phyloP scores from a whole-genome alignment of 2,797 vertebrate genomes.

The Clamator glandarius region DNA sequence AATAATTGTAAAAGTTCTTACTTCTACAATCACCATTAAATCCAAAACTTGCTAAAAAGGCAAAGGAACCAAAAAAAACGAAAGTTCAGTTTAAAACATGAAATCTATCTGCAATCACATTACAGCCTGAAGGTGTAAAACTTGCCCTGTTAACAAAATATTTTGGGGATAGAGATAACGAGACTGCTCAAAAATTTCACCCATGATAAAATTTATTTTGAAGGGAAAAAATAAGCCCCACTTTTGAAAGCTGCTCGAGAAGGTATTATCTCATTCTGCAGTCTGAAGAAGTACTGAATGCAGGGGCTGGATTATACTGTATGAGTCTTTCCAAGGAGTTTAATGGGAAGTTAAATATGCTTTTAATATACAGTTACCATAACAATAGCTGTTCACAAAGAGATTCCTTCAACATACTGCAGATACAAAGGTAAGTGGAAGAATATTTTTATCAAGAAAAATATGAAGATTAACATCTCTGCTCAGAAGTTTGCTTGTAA shows the following conservation, averaged over 20 bases:
- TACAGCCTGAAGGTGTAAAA: not conserved
- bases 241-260: not conserved
- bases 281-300: not conserved
- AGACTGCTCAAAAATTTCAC: not conserved
- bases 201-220: not conserved
- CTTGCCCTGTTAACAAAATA: not conserved
- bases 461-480: not conserved
- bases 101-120: not conserved
- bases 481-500: not conserved
- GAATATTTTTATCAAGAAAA: not conserved
- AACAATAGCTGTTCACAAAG: constrained; percentile 49
- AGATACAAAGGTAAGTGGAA: not conserved
- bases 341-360: constrained; percentile 42
- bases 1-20: not conserved
- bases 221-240: not conserved
- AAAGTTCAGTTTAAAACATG: not conserved
- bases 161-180: not conserved
- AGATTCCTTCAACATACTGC: not conserved
- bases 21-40: not conserved
- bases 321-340: not conserved
- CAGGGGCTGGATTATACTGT: not conserved
- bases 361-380: constrained; percentile 65
- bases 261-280: constrained; percentile 1
- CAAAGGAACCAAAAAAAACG: not conserved
- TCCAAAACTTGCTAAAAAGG: not conserved